Evolutionary conservation across 2,113 vertebrate genomes (phyloP).

Genomic region (Caretta caretta): DNA sequence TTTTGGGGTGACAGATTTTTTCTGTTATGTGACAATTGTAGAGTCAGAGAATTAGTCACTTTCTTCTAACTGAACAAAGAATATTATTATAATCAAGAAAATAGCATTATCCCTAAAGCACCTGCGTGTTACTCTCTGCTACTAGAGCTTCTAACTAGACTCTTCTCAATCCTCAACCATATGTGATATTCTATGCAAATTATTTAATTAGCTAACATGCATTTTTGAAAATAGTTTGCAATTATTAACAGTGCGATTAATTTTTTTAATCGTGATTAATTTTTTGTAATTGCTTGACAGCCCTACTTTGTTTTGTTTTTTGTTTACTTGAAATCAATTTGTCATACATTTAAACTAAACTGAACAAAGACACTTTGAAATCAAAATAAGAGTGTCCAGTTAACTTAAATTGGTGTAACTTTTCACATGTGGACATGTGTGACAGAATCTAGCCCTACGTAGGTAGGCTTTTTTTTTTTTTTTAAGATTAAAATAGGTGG

Average conservation of each 20-base stretch:
- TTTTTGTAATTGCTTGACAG: too few relatives aligned
- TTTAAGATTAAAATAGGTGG: background rate
- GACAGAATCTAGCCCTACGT: background rate
- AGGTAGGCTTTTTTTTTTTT: background rate
- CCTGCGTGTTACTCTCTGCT: background rate
- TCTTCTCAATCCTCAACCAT: background rate
- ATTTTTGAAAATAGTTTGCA: background rate
- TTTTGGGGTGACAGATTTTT: background rate
- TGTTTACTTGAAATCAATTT: background rate
- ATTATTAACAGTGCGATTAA: too few relatives aligned
- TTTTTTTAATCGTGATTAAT: too few relatives aligned
- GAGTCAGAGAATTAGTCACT: background rate
- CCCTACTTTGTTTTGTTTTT: background rate
- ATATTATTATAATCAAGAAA: background rate
- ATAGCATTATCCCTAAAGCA: background rate
- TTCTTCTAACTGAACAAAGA: background rate
- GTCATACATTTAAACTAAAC: background rate
- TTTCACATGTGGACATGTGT: background rate
- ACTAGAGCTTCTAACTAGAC: background rate
- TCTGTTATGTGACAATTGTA: background rate
- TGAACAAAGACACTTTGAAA: background rate
- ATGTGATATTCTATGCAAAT: background rate
- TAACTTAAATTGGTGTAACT: background rate
- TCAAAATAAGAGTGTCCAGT: background rate
- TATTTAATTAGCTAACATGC: conserved; percentile 26